Evolutionary conservation across 2,797 vertebrate genomes (phyloP).

Genomic region (Pipistrellus pygmaeus): DNA sequence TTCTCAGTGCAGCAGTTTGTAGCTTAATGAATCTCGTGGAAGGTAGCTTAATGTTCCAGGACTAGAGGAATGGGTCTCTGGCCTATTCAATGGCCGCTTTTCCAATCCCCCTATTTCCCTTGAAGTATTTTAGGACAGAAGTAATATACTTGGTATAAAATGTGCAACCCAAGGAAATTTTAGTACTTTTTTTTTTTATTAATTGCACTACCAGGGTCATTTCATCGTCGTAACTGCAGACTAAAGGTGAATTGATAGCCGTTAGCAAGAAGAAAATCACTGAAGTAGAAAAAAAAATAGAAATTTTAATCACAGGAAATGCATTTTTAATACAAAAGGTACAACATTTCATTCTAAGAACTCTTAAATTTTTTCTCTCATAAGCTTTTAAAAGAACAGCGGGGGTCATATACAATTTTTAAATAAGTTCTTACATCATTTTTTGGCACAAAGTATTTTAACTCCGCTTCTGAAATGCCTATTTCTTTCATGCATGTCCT

Average conservation of each 20-base stretch:
- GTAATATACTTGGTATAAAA: slow-evolving; percentile 80
- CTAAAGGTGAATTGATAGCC: slow-evolving; percentile 59
- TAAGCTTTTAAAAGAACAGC: neutral
- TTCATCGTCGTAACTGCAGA: slow-evolving; percentile 68
- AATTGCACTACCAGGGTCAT: slow-evolving; percentile 67
- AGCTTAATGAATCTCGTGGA: slow-evolving; percentile 66
- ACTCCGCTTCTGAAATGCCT: neutral
- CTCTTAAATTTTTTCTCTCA: neutral
- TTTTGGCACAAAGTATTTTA: neutral
- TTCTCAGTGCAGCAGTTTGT: neutral
- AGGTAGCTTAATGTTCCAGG: slow-evolving; percentile 70
- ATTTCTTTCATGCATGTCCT: neutral
- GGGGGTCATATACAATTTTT: neutral
- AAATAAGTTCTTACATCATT: neutral
- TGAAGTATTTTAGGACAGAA: slow-evolving; percentile 64
- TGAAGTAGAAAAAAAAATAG: slow-evolving; percentile 52
- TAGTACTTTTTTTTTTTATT: slow-evolving; percentile 69
- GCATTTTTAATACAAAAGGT: slow-evolving; percentile 40
- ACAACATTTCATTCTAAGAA: slow-evolving; percentile 59
- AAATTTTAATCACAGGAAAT: slow-evolving; percentile 66
- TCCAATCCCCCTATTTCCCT: slow-evolving; percentile 64
- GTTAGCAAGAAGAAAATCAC: slow-evolving; percentile 44
- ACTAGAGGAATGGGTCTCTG: slow-evolving; percentile 15
- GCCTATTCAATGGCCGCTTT: slow-evolving; percentile 73
- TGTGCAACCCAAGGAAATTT: slow-evolving; percentile 77